Base-by-base conservation (phyloP, 1,140 invertebrate genomes). In the Ephestia elutella region DNA sequence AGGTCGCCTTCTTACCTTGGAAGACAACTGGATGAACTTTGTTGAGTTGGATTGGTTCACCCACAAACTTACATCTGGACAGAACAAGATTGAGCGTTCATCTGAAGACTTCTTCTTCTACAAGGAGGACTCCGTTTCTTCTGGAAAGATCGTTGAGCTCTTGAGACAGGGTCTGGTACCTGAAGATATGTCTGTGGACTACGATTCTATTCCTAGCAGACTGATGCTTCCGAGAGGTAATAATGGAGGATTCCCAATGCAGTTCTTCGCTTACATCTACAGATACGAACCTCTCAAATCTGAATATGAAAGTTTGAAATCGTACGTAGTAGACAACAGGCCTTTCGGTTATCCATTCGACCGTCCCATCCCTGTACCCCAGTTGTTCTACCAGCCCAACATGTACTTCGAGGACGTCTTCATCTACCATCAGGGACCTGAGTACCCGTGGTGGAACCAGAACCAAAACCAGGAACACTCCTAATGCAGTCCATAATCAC, bases 21-120 rank as follows among this genome's bases (percentile, higher is more conserved):
- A 93, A 35, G 80, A 92, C 4, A 90, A 89, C 67, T 88, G 88
- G 61, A 74, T 89, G 61, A 91, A 92, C 71, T 94, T 93, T 68
- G 90, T 94, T 53, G 90, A 93, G 77, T 79, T 95, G 53, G 94
- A 95, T 67, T 91, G 91, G 73, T 95, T 94, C 80, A 69, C 90
- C 25, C 90, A 91, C 70, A 90, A 92, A 56, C 82, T 96, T 44
- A 77, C 81, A 7, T 81, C 90, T 59, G 94, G 94, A 51, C 87
- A 92, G 59, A 95, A 94, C 75, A 83, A 90, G 44, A 90, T 95
- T 60, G 84, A 90, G 38, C 92, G 94, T 54, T 90, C 90, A 62
- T 94, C 93, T 4, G 88, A 90, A 11, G 91, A 95, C 13, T 92
- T 93, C 68, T 86, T 89, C 60, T 89, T 89, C 64, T 92, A 90